A percentile compares a stretch with the other conserved stretches of the same genome.
Evolutionary conservation across 2,888 invertebrate genomes (phyloP).

Genomic region (Dryococelus australis): DNA sequence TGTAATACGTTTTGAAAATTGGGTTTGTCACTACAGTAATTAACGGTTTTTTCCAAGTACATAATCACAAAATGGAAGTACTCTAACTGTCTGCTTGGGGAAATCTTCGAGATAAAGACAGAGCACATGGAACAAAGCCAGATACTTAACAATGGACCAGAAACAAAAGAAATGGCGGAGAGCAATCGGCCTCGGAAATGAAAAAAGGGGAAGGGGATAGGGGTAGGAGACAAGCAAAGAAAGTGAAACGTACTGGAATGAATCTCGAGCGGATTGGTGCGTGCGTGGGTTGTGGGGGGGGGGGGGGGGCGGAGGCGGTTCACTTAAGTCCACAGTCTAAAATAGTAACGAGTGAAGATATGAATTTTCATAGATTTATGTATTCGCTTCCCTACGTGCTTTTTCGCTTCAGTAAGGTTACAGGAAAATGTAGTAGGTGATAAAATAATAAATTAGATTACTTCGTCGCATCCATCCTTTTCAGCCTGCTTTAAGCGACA

Average conservation of each 20-base stretch:
- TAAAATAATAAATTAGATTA: too few species aligned
- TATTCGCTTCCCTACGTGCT: not conserved
- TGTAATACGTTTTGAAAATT: not conserved
- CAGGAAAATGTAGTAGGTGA: too few species aligned
- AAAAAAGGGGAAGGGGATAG: not conserved
- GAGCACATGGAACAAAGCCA: slow-evolving; percentile 3
- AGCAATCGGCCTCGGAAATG: slow-evolving; percentile 4
- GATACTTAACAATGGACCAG: not conserved
- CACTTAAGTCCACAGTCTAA: not conserved
- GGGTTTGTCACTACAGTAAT: not conserved
- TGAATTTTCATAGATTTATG: slow-evolving; percentile 10
- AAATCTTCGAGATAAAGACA: not conserved
- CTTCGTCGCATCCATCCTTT: too few species aligned
- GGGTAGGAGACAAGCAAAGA: not conserved
- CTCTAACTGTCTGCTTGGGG: not conserved
- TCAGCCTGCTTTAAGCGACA: too few species aligned
- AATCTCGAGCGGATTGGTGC: not conserved
- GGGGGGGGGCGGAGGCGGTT: not conserved
- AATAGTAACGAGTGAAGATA: not conserved
- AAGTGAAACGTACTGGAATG: slow-evolving; percentile 16
- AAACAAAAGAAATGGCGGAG: slow-evolving; percentile 7
- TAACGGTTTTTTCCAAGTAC: not conserved
- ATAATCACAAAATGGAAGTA: not conserved
- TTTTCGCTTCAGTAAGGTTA: not conserved
- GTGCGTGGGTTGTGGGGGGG: not conserved